A percentile compares a stretch with the other conserved stretches of the same genome.
Conservation (phyloP, 2,113 vertebrate species). For the Ceyx melanurus region DNA sequence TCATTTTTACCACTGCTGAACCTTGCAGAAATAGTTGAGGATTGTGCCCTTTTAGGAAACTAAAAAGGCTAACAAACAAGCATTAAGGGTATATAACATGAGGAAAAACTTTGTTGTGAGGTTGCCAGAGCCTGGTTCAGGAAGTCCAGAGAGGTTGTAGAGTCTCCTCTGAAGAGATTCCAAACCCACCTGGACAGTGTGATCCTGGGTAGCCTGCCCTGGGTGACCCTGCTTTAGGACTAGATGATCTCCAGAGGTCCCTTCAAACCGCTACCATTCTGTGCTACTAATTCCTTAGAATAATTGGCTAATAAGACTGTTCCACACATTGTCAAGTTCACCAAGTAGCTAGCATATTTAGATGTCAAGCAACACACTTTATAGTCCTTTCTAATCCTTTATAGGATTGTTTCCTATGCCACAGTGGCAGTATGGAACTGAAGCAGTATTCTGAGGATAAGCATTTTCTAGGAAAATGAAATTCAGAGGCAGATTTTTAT, state of each 20-base stretch:
- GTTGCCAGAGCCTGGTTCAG: background rate
- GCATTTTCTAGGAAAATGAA: background rate
- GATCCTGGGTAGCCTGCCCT: background rate
- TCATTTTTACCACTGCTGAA: background rate
- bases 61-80: background rate
- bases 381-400: background rate
- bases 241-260: background rate
- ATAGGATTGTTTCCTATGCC: background rate
- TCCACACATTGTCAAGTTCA: background rate
- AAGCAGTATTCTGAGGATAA: background rate
- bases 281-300: background rate
- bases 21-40: background rate
- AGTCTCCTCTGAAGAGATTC: no score
- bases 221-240: background rate
- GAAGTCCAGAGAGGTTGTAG: no score
- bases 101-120: background rate
- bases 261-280: background rate
- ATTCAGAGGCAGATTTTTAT: background rate
- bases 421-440: background rate
- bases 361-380: background rate
- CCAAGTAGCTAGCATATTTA: rapidly evolving
- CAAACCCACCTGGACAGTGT: background rate
- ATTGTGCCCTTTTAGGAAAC: background rate
- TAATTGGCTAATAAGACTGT: background rate
- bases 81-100: background rate